phyloP scores from a whole-genome alignment of 2,797 vertebrate species.

The Gadopsis marmoratus region DNA sequence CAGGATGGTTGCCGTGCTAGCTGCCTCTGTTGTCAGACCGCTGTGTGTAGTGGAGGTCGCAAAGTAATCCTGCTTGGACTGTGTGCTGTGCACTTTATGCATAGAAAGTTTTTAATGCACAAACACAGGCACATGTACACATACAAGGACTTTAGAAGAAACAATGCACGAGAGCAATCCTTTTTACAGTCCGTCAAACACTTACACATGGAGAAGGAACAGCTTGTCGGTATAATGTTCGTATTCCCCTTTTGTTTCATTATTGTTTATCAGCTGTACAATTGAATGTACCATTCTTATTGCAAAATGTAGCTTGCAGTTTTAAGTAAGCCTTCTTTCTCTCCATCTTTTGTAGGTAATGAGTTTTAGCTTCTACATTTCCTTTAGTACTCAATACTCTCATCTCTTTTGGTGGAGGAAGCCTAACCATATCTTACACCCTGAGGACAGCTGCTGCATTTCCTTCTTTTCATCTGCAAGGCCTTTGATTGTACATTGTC shows the following conservation, averaged over 20 bases:
- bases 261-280: slow-evolving; percentile 10
- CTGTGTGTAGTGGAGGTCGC: slow-evolving; percentile 53
- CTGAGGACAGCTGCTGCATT: slow-evolving; percentile 65
- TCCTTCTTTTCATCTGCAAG: slow-evolving; percentile 80
- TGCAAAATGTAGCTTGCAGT: slow-evolving; percentile 12
- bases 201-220: slow-evolving; percentile 20
- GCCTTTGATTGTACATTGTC: slow-evolving; percentile 64
- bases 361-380: background rate
- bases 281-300: background rate
- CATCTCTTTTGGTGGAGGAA: slow-evolving; percentile 56
- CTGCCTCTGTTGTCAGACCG: slow-evolving; percentile 65
- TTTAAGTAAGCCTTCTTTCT: background rate
- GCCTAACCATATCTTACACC: slow-evolving; percentile 42
- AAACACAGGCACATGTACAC: slow-evolving; percentile 36
- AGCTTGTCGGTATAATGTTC: slow-evolving; percentile 23
- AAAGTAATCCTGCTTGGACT: slow-evolving; percentile 59
- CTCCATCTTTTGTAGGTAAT: background rate
- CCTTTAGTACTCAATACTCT: slow-evolving; percentile 25
- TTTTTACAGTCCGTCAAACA: background rate
- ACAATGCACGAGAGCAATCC: background rate
- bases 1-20: slow-evolving; percentile 56
- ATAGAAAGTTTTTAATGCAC: slow-evolving; percentile 52
- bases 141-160: slow-evolving; percentile 28
- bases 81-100: slow-evolving; percentile 24
- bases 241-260: slow-evolving; percentile 16